These are phyloP conservation scores for Papilio helenus DNA, from an alignment of 1,140 invertebrate species.

Conservation along the genomic window DNA sequence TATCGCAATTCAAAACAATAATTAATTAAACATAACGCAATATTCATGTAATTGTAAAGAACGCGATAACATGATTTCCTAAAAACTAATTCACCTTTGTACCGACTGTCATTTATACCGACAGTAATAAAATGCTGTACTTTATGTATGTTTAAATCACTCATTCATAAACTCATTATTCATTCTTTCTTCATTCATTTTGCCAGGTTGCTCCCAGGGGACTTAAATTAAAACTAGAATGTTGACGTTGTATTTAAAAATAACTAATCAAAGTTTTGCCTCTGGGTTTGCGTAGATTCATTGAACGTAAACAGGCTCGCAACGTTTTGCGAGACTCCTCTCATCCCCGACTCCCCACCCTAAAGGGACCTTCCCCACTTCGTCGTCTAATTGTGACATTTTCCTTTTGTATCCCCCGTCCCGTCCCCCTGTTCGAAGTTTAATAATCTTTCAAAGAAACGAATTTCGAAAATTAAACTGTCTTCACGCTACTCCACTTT, in stretches of 20 bases:
- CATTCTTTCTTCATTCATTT: too few species aligned
- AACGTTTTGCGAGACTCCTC: slow-evolving; percentile 48
- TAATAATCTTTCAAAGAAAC: slow-evolving; percentile 62
- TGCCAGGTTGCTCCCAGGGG: slow-evolving; percentile 35
- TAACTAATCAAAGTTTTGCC: slow-evolving; percentile 70
- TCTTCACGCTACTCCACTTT: slow-evolving; percentile 45
- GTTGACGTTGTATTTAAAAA: slow-evolving; percentile 59
- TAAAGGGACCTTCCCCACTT: slow-evolving; percentile 42
- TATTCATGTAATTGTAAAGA: not conserved
- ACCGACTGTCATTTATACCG: not conserved
- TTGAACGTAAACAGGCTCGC: slow-evolving; percentile 64
- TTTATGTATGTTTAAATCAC: not conserved
- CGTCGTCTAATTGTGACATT: slow-evolving; percentile 70
- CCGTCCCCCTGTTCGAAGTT: slow-evolving; percentile 51
- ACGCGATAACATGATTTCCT: not conserved
- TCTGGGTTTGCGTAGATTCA: slow-evolving; percentile 61
- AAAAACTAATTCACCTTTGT: not conserved
- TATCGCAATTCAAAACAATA: not conserved
- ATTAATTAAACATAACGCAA: not conserved
- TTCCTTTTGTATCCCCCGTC: slow-evolving; percentile 60
- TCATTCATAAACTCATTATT: not conserved
- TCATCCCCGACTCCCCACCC: slow-evolving; percentile 36
- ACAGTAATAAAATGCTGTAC: not conserved
- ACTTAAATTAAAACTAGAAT: slow-evolving; percentile 50
- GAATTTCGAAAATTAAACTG: slow-evolving; percentile 59